Percentiles rank a stretch among this genome's conserved stretches.
These are phyloP conservation scores for Auanema freiburgensis DNA, from an alignment of 2,888 invertebrate species.

Conservation along the genomic window DNA sequence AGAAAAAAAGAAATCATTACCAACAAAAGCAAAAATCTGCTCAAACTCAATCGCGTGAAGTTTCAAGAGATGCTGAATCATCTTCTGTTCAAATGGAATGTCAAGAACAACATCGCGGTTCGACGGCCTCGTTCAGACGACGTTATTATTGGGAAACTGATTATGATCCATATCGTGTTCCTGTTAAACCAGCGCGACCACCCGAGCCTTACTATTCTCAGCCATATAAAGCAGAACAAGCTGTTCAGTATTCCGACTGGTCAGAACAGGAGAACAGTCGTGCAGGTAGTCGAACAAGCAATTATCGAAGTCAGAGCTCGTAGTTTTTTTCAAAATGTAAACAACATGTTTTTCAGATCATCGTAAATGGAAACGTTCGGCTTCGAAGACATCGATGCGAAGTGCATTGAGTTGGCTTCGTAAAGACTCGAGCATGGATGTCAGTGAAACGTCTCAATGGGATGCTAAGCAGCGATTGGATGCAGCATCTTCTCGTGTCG, in stretches of 20 bases:
- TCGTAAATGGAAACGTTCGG: constrained; percentile 23
- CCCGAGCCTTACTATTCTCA: not conserved
- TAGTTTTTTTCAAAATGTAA: too few relatives aligned
- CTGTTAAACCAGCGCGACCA: too few relatives aligned
- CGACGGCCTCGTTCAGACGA: not conserved
- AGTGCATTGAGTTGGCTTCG: constrained; percentile 27
- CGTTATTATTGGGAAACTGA: constrained; percentile 22
- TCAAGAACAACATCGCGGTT: too few relatives aligned
- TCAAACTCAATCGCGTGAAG: not conserved
- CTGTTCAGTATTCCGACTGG: constrained; percentile 53
- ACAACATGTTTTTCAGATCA: too few relatives aligned
- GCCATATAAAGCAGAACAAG: constrained; percentile 43
- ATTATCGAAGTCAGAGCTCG: not conserved
- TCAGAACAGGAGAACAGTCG: constrained; percentile 44
- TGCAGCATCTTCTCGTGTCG: constrained; percentile 57
- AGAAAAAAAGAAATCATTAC: constrained; percentile 3
- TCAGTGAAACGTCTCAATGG: constrained; percentile 22
- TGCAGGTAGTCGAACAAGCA: constrained; percentile 15
- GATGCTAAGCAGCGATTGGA: constrained; percentile 45
- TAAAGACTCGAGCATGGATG: constrained; percentile 15
- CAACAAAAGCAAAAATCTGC: constrained; percentile 2
- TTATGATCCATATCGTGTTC: constrained; percentile 39
- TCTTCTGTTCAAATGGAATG: too few relatives aligned
- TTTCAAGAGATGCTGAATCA: too few relatives aligned
- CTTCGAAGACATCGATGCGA: constrained; percentile 29